Evolutionary conservation across 1,140 invertebrate species (phyloP).

Genomic region (Zaprionus davidi): DNA sequence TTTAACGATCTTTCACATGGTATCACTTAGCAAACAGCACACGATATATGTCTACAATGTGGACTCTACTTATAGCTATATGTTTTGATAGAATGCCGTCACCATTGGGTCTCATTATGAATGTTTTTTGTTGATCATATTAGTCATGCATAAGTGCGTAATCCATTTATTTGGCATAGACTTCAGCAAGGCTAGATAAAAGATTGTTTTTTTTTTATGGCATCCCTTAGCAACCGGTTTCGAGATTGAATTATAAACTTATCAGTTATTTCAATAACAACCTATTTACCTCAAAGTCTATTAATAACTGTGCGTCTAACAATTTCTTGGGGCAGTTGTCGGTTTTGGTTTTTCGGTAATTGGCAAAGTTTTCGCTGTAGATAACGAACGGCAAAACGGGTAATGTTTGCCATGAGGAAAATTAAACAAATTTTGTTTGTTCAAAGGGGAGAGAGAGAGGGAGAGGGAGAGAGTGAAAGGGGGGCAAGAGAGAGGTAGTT

Average conservation of each 20-base stretch:
- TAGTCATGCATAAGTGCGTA: background rate
- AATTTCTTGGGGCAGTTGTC: background rate
- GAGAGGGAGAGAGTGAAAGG: too few relatives aligned
- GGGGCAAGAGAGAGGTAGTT: conserved; percentile 18
- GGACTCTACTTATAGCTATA: background rate
- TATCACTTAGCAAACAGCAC: background rate
- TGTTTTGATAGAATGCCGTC: background rate
- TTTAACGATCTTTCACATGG: background rate
- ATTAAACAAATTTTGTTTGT: conserved; percentile 59
- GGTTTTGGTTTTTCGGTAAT: conserved; percentile 31
- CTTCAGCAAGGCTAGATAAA: background rate
- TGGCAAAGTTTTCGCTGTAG: conserved; percentile 41
- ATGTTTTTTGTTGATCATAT: background rate
- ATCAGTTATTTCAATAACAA: background rate
- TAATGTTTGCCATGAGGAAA: conserved; percentile 64
- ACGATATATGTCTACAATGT: too few relatives aligned
- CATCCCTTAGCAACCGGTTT: background rate
- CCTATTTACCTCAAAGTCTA: conserved; percentile 3
- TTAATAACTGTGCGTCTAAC: conserved; percentile 3
- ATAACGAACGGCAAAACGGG: conserved; percentile 45
- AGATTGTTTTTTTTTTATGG: background rate
- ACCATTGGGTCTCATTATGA: background rate
- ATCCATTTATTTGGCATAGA: background rate
- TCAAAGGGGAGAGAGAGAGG: conserved; percentile 16
- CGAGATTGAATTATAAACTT: background rate